phyloP scores from a whole-genome alignment of 2,113 vertebrate species.

The Lampris megalopsis region DNA sequence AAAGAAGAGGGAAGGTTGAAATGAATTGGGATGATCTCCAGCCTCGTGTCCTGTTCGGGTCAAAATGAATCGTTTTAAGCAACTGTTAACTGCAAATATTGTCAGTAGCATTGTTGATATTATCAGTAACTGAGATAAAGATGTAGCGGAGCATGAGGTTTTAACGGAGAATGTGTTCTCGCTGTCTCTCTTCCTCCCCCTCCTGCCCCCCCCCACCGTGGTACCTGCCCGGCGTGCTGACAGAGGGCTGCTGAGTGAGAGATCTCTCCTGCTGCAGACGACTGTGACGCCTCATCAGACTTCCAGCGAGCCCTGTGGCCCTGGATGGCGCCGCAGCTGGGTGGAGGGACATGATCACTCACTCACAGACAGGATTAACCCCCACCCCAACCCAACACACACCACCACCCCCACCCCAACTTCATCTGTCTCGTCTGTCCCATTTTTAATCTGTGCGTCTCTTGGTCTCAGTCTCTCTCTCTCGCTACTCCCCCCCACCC shows the following conservation, averaged over 20 bases:
- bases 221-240: conserved; percentile 58
- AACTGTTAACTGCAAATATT: too few species aligned
- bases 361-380: conserved; percentile 82
- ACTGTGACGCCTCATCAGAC: conserved; percentile 81
- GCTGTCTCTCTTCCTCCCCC: neutral
- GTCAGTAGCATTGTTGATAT: too few species aligned
- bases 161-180: neutral
- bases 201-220: conserved; percentile 40
- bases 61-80: too few species aligned
- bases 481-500: neutral
- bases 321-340: conserved; percentile 81
- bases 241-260: conserved; percentile 65
- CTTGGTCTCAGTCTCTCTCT: conserved; percentile 66
- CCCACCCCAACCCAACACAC: neutral
- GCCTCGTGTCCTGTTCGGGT: neutral
- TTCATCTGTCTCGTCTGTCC: conserved; percentile 67
- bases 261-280: conserved; percentile 68
- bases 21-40: conserved; percentile 25
- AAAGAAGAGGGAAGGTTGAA: conserved; percentile 21
- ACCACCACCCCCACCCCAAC: neutral
- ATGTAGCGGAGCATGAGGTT: too few species aligned
- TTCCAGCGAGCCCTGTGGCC: conserved; percentile 78
- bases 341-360: conserved; percentile 79
- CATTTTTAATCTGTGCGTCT: conserved; percentile 70
- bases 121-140: too few species aligned